Evolutionary conservation across 2,113 vertebrate genomes (phyloP).

Genomic region (Notarius quadriscutis): DNA sequence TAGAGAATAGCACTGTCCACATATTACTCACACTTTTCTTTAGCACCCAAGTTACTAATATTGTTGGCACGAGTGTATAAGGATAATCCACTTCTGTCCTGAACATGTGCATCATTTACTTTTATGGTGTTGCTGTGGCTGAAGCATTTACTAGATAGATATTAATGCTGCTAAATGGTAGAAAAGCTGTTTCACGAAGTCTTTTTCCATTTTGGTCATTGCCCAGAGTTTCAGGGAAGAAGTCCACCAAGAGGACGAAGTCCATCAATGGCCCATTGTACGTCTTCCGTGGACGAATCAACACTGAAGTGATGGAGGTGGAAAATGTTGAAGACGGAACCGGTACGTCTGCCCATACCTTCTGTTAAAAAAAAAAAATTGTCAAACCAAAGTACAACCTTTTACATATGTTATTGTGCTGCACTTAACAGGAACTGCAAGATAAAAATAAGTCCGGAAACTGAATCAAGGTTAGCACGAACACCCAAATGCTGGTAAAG

Average conservation of each 20-base stretch:
- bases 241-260: slow-evolving; percentile 92
- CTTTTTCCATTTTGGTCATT: slow-evolving; percentile 21
- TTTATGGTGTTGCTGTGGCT: neutral
- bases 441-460: slow-evolving; percentile 24
- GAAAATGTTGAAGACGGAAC: slow-evolving; percentile 98
- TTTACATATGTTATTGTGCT: neutral
- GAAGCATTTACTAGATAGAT: neutral
- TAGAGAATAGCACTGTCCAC: slow-evolving; percentile 34
- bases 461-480: slow-evolving; percentile 14
- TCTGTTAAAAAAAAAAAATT: neutral
- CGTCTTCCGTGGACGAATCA: slow-evolving; percentile 96
- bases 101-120: neutral
- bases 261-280: slow-evolving; percentile 94
- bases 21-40: neutral
- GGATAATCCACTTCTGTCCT: neutral
- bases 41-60: neutral
- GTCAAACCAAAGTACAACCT: neutral
- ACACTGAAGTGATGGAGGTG: slow-evolving; percentile 99
- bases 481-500: neutral
- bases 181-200: neutral
- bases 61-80: neutral
- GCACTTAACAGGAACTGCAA: slow-evolving; percentile 25
- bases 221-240: slow-evolving; percentile 93
- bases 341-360: slow-evolving; percentile 71
- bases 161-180: too few relatives aligned